Conservation (phyloP, 2,888 invertebrate species). For the Mayetiola destructor region DNA sequence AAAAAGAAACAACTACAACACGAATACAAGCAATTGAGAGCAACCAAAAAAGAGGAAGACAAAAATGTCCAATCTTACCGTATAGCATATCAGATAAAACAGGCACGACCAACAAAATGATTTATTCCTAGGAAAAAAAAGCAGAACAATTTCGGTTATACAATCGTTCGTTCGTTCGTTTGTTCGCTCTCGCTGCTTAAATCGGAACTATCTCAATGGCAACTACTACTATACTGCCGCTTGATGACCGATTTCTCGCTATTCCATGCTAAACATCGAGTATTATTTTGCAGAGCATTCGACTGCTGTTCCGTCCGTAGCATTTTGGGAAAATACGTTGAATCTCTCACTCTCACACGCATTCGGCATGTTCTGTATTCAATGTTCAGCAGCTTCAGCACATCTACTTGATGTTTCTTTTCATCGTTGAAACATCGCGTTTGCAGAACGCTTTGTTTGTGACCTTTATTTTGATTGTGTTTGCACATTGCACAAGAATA, state of each 20-base stretch:
- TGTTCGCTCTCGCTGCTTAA: not conserved
- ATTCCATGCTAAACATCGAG: not conserved
- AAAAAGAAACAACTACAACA: no score
- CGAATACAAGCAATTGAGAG: no score
- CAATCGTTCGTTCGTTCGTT: slow-evolving; percentile 3
- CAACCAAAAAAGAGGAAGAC: no score
- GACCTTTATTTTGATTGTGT: slow-evolving; percentile 11
- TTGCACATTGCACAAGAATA: no score
- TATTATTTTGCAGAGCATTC: no score
- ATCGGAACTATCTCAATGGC: slow-evolving; percentile 11
- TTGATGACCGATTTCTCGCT: slow-evolving; percentile 10
- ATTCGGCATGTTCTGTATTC: not conserved
- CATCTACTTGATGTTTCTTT: slow-evolving; percentile 3
- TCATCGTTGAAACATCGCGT: not conserved
- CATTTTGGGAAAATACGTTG: not conserved
- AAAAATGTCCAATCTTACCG: no score
- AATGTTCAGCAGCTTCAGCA: not conserved
- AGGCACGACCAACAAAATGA: no score
- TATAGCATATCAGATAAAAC: no score
- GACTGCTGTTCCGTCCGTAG: no score
- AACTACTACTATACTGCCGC: slow-evolving; percentile 12
- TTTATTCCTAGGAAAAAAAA: no score
- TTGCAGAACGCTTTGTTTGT: slow-evolving; percentile 10
- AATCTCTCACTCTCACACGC: not conserved
- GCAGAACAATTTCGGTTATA: not conserved